A percentile compares a stretch with the other conserved stretches of the same genome.
These are phyloP conservation scores for Phyllopteryx taeniolatus DNA, from an alignment of 2,113 vertebrate genomes.

Conservation along the genomic window DNA sequence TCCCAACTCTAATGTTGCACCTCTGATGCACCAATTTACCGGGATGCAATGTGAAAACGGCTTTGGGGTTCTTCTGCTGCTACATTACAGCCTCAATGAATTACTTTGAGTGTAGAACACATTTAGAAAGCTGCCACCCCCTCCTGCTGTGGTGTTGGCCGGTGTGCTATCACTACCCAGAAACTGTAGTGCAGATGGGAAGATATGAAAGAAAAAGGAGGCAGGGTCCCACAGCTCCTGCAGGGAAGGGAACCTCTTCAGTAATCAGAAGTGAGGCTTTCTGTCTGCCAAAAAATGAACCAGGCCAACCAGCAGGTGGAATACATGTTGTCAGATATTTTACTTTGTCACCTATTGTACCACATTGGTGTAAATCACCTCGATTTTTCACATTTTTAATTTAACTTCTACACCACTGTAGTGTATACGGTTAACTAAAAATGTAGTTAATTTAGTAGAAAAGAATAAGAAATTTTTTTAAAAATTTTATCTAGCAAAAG, in stretches of 20 bases:
- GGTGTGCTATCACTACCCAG: conserved; percentile 16
- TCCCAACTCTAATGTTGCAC: background rate
- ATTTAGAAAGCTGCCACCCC: conserved; percentile 59
- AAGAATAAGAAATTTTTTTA: no score
- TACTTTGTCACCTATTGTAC: background rate
- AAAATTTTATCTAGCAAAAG: no score
- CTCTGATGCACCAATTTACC: background rate
- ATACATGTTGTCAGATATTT: background rate
- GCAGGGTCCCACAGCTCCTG: conserved; percentile 15
- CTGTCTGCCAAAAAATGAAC: conserved; percentile 15
- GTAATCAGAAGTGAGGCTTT: conserved; percentile 21
- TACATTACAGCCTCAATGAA: conserved; percentile 54
- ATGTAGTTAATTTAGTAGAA: no score
- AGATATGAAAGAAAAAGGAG: conserved; percentile 26
- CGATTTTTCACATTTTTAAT: background rate
- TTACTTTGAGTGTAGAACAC: conserved; percentile 55
- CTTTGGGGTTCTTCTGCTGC: conserved; percentile 44
- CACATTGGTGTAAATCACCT: background rate
- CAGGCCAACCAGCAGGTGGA: background rate
- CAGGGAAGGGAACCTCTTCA: conserved; percentile 14
- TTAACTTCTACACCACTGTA: background rate
- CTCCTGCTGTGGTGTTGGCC: conserved; percentile 44
- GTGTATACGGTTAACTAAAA: no score
- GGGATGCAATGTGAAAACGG: conserved; percentile 12
- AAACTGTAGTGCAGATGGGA: background rate